phyloP scores from a whole-genome alignment of 2,113 vertebrate species.

The Propithecus coquereli region DNA sequence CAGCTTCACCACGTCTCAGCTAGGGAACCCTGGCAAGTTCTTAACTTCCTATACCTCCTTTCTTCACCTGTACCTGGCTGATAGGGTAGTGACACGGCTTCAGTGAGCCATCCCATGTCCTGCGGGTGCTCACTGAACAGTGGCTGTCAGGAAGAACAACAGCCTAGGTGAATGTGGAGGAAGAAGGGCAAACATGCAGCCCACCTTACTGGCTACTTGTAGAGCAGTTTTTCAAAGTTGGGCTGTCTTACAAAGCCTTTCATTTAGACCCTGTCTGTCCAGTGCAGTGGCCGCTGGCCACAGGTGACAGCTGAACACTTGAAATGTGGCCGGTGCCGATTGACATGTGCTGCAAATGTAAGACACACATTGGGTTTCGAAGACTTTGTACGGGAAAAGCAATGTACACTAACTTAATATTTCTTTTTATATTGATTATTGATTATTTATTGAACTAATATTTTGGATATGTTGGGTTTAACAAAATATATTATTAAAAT shows the following conservation, averaged over 20 bases:
- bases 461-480: background rate
- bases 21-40: background rate
- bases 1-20: background rate
- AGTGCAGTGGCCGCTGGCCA: fast-evolving
- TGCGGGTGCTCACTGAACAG: background rate
- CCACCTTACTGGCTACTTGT: background rate
- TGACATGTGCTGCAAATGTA: background rate
- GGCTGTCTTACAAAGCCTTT: background rate
- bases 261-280: background rate
- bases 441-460: background rate
- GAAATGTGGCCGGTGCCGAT: background rate
- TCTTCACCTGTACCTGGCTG: no score
- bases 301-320: background rate
- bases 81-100: background rate
- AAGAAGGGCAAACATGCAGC: background rate
- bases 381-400: background rate
- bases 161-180: background rate
- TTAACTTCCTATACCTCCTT: background rate
- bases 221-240: background rate
- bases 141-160: background rate
- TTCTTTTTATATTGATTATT: background rate
- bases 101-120: no score
- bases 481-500: background rate
- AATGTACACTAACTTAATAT: background rate
- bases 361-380: background rate